phyloP scores from a whole-genome alignment of 2,888 invertebrate species.

The Papilio elwesi region DNA sequence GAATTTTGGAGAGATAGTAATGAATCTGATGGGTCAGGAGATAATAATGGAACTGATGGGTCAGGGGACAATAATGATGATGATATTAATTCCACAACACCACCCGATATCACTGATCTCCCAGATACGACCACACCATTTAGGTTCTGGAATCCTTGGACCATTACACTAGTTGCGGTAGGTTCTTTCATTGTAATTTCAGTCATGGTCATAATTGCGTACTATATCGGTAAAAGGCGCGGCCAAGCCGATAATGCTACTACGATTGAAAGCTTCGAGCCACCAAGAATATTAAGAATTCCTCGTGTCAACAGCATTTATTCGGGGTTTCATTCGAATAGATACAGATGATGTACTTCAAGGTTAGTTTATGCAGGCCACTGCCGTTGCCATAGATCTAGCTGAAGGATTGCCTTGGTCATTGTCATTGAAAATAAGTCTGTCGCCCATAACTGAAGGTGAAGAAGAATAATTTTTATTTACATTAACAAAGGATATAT shows the following conservation, averaged over 20 bases:
- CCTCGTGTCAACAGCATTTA: constrained; percentile 42
- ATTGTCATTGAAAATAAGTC: no score
- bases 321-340: constrained; percentile 1
- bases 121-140: constrained; percentile 11
- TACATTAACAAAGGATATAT: no score
- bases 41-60: not conserved
- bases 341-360: not conserved
- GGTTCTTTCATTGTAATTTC: constrained; percentile 45
- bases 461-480: no score
- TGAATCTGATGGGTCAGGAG: not conserved
- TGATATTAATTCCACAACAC: constrained; percentile 17
- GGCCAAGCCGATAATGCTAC: constrained; percentile 32
- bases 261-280: constrained; percentile 45
- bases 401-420: no score
- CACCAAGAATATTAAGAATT: constrained; percentile 46
- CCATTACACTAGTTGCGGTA: constrained; percentile 50
- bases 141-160: constrained; percentile 50
- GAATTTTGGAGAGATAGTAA: constrained; percentile 21
- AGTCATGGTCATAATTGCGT: constrained; percentile 48
- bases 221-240: constrained; percentile 50
- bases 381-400: no score
- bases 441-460: no score
- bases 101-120: not conserved
- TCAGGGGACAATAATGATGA: constrained; percentile 12
- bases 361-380: not conserved